A percentile compares a stretch with the other conserved stretches of the same genome.
These are phyloP conservation scores for Opisthograptis luteolata DNA, from an alignment of 2,888 invertebrate genomes.

Conservation along the genomic window DNA sequence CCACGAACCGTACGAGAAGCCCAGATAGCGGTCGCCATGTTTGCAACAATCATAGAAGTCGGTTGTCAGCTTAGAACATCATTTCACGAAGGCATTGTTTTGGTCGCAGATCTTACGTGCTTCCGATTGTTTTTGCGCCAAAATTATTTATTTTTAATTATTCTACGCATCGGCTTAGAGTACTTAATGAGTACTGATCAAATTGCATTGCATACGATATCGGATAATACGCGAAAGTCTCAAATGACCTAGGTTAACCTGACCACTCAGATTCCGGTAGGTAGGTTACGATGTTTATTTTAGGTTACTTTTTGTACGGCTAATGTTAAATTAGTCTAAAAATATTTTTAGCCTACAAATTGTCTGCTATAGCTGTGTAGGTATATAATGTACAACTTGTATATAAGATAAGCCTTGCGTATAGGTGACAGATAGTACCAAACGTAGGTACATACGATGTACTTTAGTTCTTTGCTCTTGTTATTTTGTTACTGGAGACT, in stretches of 20 bases:
- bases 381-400: conserved; percentile 33
- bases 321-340: conserved; percentile 39
- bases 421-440: conserved; percentile 47
- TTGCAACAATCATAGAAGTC: conserved; percentile 81
- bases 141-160: conserved; percentile 48
- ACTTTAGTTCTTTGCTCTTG: conserved; percentile 51
- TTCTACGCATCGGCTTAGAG: conserved; percentile 44
- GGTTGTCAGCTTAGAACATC: conserved; percentile 74
- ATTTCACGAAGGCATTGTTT: conserved; percentile 69
- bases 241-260: conserved; percentile 80
- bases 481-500: conserved; percentile 43
- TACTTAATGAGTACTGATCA: conserved; percentile 56
- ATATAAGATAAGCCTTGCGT: conserved; percentile 41
- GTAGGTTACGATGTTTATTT: conserved; percentile 51
- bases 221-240: conserved; percentile 66
- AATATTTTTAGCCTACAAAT: conserved; percentile 41
- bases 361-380: conserved; percentile 18
- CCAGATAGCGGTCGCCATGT: conserved; percentile 85
- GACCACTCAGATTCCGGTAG: conserved; percentile 62
- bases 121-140: conserved; percentile 53
- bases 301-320: conserved; percentile 67
- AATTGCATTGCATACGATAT: conserved; percentile 57
- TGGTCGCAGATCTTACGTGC: conserved; percentile 53
- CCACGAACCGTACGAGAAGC: conserved; percentile 77
- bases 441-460: conserved; percentile 54